A percentile compares a stretch with the other conserved stretches of the same genome.
Evolutionary conservation across 1,140 invertebrate genomes (phyloP).

Genomic region (Drosophila repleta): DNA sequence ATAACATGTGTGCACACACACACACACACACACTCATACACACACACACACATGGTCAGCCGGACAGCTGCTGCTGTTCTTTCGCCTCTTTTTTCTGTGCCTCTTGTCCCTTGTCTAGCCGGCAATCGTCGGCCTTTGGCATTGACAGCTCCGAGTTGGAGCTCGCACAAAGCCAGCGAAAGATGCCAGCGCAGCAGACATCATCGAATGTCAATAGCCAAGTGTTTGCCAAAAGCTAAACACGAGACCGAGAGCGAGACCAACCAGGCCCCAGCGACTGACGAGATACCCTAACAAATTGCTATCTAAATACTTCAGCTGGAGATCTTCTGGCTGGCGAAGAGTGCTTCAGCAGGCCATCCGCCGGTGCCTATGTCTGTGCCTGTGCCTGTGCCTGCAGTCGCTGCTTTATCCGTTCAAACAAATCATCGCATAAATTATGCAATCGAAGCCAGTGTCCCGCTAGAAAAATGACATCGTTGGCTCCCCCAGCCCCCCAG

Average conservation of each 20-base stretch:
- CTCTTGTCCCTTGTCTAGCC: constrained; percentile 39
- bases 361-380: no score
- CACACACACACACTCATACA: constrained; percentile 22
- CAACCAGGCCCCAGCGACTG: no score
- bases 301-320: no score
- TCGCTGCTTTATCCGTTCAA: no score
- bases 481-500: not conserved
- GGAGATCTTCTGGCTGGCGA: no score
- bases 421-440: constrained; percentile 70
- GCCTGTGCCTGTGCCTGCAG: no score
- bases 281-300: no score
- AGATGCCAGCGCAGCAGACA: constrained; percentile 66
- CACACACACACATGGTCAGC: constrained; percentile 1
- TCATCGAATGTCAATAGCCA: constrained; percentile 72
- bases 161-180: constrained; percentile 31
- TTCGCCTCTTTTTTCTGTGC: not conserved
- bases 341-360: no score
- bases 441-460: constrained; percentile 48
- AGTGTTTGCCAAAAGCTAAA: constrained; percentile 69
- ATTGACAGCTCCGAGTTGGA: constrained; percentile 57
- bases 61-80: constrained; percentile 22
- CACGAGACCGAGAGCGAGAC: constrained; percentile 23
- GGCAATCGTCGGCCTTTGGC: constrained; percentile 57
- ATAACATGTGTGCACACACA: constrained; percentile 60
- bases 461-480: constrained; percentile 56